Evolutionary conservation across 2,797 vertebrate species (phyloP).

Genomic region (Pantherophis alleghaniensis): DNA sequence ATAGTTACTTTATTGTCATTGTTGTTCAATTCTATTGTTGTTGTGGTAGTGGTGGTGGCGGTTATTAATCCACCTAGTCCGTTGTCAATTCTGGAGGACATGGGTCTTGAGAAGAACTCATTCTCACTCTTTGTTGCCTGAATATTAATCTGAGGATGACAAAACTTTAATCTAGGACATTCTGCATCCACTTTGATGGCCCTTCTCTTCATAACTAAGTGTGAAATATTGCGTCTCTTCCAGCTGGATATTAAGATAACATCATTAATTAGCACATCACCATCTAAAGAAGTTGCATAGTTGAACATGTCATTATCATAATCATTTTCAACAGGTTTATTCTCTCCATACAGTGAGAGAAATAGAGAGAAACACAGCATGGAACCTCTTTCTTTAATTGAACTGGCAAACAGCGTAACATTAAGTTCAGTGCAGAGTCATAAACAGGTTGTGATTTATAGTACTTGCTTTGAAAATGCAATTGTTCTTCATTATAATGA

Average conservation of each 20-base stretch:
- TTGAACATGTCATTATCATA: neutral
- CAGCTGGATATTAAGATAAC: neutral
- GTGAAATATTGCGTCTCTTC: neutral
- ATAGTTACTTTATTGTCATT: neutral
- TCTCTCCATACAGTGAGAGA: neutral
- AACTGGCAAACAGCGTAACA: neutral
- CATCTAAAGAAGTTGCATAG: neutral
- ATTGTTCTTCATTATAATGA: constrained; percentile 1
- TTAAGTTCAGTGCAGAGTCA: neutral
- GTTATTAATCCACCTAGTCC: neutral
- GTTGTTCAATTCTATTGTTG: neutral
- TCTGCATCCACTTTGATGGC: neutral
- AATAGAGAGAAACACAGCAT: neutral
- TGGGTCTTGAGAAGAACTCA: neutral
- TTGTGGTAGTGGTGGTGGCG: no score
- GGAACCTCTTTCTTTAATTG: neutral
- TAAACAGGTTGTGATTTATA: constrained; percentile 18
- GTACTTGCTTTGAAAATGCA: neutral
- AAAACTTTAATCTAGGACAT: neutral
- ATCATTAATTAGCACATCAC: neutral
- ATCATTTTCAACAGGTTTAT: neutral
- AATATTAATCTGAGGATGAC: neutral
- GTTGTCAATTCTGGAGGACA: neutral
- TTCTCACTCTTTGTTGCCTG: neutral
- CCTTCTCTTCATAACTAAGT: neutral